These are phyloP conservation scores for Sinella curviseta DNA, from an alignment of 1,140 invertebrate genomes.

Conservation along the genomic window DNA sequence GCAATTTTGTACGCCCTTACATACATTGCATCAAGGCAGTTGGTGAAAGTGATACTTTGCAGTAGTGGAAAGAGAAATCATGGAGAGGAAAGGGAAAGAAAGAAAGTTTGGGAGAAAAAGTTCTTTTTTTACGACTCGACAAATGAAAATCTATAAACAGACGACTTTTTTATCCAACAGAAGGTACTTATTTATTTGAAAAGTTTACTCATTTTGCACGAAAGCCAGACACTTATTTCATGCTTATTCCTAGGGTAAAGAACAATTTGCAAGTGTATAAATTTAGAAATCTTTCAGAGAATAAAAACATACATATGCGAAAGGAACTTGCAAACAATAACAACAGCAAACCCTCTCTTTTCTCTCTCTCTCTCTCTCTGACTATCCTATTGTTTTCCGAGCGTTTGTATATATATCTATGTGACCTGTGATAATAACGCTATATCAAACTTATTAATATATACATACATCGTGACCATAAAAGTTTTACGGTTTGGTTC, in stretches of 20 bases:
- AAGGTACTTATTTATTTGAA: slow-evolving; percentile 25
- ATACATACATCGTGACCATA: too few species aligned
- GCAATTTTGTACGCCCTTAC: too few species aligned
- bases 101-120: neutral
- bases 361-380: neutral
- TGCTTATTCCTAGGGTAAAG: slow-evolving; percentile 4
- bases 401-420: too few species aligned
- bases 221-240: slow-evolving; percentile 13
- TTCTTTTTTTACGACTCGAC: slow-evolving; percentile 11
- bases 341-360: neutral
- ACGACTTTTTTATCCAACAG: slow-evolving; percentile 23
- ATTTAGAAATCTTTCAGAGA: neutral
- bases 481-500: too few species aligned
- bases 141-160: slow-evolving; percentile 26
- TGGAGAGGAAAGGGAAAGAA: too few species aligned
- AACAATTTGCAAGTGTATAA: slow-evolving; percentile 26
- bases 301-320: too few species aligned
- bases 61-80: too few species aligned
- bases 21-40: too few species aligned
- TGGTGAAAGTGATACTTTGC: too few species aligned
- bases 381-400: too few species aligned
- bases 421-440: too few species aligned
- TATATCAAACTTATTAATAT: too few species aligned
- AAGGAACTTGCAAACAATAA: neutral
- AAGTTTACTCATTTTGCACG: slow-evolving; percentile 12